phyloP scores from a whole-genome alignment of 2,113 vertebrate species.

The Cnemophilus loriae region DNA sequence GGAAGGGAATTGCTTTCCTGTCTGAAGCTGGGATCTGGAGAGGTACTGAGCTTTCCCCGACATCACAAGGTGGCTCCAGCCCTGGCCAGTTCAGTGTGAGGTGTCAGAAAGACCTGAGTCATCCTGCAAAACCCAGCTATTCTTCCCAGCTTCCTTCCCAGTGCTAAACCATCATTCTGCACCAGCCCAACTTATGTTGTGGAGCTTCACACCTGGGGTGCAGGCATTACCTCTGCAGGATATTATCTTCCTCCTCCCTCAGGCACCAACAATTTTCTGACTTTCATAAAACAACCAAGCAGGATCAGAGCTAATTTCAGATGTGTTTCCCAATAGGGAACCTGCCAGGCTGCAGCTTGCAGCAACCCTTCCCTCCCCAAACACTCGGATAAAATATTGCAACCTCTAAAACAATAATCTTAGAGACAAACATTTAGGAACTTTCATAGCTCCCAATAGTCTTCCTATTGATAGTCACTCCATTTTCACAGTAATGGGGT shows the following conservation, averaged over 20 bases:
- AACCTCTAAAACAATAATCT: background rate
- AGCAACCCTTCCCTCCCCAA: background rate
- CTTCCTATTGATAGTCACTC: background rate
- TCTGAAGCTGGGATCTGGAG: background rate
- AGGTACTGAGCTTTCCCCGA: background rate
- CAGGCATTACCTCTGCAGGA: background rate
- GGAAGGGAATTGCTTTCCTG: background rate
- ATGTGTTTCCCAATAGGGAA: background rate
- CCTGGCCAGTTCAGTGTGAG: background rate
- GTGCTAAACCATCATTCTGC: background rate
- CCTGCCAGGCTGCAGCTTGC: background rate
- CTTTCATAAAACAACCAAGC: background rate
- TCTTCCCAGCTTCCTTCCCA: background rate
- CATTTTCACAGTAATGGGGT: background rate
- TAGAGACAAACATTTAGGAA: background rate
- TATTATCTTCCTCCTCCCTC: background rate
- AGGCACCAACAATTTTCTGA: background rate
- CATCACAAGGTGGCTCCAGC: background rate
- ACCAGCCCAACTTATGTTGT: fast-evolving
- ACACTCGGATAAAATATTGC: background rate
- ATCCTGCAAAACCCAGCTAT: background rate
- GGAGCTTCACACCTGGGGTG: background rate
- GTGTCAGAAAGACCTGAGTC: background rate
- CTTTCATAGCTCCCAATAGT: background rate
- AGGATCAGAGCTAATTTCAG: background rate